phyloP scores from a whole-genome alignment of 2,113 vertebrate genomes.

The Butastur rufipennis region DNA sequence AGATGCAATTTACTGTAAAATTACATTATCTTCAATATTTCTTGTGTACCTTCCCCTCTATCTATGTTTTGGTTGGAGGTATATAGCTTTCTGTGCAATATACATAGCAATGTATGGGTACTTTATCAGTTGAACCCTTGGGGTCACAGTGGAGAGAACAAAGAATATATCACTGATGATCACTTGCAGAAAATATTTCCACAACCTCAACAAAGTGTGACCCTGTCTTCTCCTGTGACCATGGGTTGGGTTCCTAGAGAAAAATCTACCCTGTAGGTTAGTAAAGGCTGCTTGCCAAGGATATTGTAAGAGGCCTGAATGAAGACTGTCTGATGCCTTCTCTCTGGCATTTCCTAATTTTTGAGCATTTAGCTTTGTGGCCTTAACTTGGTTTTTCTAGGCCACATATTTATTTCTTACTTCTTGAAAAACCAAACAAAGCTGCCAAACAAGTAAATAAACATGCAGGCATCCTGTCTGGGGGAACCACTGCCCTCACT shows the following conservation, averaged over 20 bases:
- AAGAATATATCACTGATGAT: not conserved
- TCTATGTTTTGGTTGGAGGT: not conserved
- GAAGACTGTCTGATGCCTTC: not conserved
- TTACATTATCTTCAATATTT: not conserved
- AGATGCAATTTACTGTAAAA: not conserved
- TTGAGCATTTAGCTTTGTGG: not conserved
- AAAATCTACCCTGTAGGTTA: not conserved
- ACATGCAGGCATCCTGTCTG: too few relatives aligned
- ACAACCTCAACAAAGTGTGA: not conserved
- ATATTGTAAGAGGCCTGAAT: not conserved
- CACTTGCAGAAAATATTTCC: not conserved
- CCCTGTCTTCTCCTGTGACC: not conserved
- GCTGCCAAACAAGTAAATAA: not conserved
- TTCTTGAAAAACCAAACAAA: not conserved
- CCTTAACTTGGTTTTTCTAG: not conserved
- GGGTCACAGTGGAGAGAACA: not conserved
- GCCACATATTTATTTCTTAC: not conserved
- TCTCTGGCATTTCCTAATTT: not conserved
- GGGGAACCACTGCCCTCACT: not conserved
- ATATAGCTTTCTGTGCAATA: not conserved
- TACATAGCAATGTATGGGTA: rapidly evolving
- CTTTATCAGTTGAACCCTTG: not conserved
- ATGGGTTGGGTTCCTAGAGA: not conserved
- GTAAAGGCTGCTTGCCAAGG: not conserved
- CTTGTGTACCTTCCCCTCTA: not conserved